Percentiles rank a stretch among this genome's conserved stretches.
phyloP scores from a whole-genome alignment of 2,888 invertebrate species.

The Siphlonurus alternatus region DNA sequence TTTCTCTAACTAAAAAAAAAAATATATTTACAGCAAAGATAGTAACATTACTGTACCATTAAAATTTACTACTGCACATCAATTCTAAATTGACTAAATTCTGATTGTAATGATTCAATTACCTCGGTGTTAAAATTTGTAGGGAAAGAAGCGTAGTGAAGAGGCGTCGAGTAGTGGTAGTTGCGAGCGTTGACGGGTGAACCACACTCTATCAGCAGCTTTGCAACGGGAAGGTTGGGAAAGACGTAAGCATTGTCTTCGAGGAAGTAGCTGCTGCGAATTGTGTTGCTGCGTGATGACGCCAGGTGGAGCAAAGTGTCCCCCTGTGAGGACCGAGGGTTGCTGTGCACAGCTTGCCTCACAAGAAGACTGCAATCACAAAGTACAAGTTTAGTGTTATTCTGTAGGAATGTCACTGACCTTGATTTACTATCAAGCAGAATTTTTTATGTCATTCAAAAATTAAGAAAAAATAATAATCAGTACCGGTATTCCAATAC shows the following conservation, averaged over 20 bases:
- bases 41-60: too few relatives aligned
- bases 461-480: too few relatives aligned
- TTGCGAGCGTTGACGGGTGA: conserved; percentile 61
- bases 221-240: conserved; percentile 50
- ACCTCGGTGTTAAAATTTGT: conserved; percentile 54
- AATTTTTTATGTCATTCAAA: too few relatives aligned
- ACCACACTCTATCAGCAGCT: conserved; percentile 58
- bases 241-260: conserved; percentile 43
- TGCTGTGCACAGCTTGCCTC: conserved; percentile 30
- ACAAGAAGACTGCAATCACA: neutral
- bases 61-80: too few relatives aligned
- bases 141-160: conserved; percentile 64
- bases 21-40: too few relatives aligned
- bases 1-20: too few relatives aligned
- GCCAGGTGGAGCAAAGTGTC: conserved; percentile 76
- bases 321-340: conserved; percentile 49
- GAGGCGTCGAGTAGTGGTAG: conserved; percentile 55
- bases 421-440: too few relatives aligned
- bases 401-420: too few relatives aligned
- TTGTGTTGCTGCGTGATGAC: conserved; percentile 57
- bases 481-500: too few relatives aligned
- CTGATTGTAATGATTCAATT: too few relatives aligned
- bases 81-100: too few relatives aligned
- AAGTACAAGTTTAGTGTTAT: too few relatives aligned
- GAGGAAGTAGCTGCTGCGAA: conserved; percentile 57